Evolutionary conservation across 2,888 invertebrate genomes (phyloP).

Genomic region (Pilophorus perplexus): DNA sequence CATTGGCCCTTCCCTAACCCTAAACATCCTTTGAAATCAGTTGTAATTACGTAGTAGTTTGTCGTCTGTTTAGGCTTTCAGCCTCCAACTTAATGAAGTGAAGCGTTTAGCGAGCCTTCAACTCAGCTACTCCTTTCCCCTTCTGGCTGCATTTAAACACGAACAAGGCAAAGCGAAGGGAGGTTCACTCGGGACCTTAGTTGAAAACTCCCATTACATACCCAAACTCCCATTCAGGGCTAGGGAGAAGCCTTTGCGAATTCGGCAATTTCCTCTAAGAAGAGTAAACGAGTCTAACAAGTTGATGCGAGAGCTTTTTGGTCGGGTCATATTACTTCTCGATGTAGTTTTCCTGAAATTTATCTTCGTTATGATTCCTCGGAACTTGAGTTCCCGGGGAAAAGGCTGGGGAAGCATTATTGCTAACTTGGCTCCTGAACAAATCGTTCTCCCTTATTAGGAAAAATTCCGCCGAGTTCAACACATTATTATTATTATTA

Average conservation of each 20-base stretch:
- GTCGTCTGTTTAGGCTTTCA: slow-evolving; percentile 38
- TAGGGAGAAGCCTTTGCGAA: neutral
- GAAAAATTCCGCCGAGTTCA: no score
- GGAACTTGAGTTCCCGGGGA: no score
- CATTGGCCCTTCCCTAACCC: slow-evolving; percentile 21
- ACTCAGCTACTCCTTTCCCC: slow-evolving; percentile 3
- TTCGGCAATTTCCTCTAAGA: neutral
- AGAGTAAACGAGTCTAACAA: neutral
- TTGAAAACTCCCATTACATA: slow-evolving; percentile 27
- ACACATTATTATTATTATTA: no score
- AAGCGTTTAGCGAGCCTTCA: slow-evolving; percentile 28
- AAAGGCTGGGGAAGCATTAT: no score
- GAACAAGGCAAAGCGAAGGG: neutral
- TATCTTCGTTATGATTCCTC: no score
- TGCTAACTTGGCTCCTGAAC: no score
- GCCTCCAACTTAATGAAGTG: slow-evolving; percentile 29
- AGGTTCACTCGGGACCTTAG: slow-evolving; percentile 14
- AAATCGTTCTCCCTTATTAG: no score
- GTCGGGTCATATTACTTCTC: no score
- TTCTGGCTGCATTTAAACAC: slow-evolving; percentile 12
- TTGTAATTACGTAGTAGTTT: slow-evolving; percentile 39
- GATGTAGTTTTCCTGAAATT: no score
- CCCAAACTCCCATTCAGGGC: neutral
- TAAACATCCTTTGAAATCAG: slow-evolving; percentile 40
- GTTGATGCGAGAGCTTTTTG: no score